These are phyloP conservation scores for Oscarella lobularis DNA, from an alignment of 37 sponge, comb jelly and placozoan species.

Conservation along the genomic window DNA sequence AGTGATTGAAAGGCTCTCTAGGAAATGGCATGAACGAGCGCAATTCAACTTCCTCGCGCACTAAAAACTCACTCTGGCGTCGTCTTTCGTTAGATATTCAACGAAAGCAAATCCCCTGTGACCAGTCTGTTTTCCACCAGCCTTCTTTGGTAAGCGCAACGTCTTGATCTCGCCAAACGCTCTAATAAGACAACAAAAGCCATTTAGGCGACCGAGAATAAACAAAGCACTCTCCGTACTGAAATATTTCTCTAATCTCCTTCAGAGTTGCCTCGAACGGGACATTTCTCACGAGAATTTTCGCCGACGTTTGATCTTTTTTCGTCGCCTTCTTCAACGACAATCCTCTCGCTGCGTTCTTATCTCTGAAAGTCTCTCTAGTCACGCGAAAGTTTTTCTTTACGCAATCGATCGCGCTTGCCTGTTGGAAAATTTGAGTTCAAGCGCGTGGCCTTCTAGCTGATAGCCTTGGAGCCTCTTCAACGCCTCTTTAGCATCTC, in stretches of 20 bases:
- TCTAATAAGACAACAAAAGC: constrained; percentile 1
- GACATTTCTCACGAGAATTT: constrained; percentile 79
- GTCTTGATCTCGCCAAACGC: constrained; percentile 82
- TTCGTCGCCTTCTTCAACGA: background rate
- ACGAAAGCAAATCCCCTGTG: constrained; percentile 96
- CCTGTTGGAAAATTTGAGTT: constrained; percentile 47
- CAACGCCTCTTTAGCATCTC: constrained; percentile 56
- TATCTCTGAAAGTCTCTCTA: constrained; percentile 1
- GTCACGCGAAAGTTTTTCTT: constrained; percentile 32
- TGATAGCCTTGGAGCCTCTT: constrained; percentile 47
- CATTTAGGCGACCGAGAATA: no score
- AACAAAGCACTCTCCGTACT: no score
- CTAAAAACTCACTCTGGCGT: constrained; percentile 23
- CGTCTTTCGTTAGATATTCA: constrained; percentile 74
- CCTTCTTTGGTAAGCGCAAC: constrained; percentile 81
- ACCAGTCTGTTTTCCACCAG: constrained; percentile 12
- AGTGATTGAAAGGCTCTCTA: constrained; percentile 67
- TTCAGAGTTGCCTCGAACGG: constrained; percentile 86
- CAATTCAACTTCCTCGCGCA: background rate
- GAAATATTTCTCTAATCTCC: constrained; percentile 67
- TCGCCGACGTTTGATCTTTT: constrained; percentile 14
- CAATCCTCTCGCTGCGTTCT: background rate
- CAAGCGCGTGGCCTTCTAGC: constrained; percentile 76
- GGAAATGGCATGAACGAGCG: background rate
- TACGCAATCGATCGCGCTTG: no score